Evolutionary conservation across 2,888 invertebrate genomes (phyloP), one percentile per base, ranked within the genome.

Genomic region (Apoda limacodes): DNA sequence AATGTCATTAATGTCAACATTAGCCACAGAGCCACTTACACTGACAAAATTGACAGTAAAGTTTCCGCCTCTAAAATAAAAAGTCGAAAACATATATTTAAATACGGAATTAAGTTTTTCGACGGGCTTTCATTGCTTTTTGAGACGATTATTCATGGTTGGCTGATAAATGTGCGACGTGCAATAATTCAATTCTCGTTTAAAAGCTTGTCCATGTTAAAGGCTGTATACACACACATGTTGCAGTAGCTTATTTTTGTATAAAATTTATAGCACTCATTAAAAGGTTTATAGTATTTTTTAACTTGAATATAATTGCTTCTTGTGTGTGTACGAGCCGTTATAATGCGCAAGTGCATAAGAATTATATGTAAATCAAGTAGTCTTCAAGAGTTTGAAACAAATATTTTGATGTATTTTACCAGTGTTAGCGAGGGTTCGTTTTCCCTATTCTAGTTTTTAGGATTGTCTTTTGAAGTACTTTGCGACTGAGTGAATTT

Each of bases 21-120:
- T 48, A 48, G 43, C 45, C 17, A 7, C 17, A 5, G 17, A 17
- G 7, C 5, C 17, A 17, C 5, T 17, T n/a, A n/a, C n/a, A n/a
- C n/a, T n/a, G n/a, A n/a, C n/a, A n/a, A 17, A 17, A 17, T 30
- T 30, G 34, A 37, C 31, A 34, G 29, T 24, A 22, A 29, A 6
- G 5, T 17, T 5, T 20, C 31, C 28, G 31, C 29, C 34, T 35
- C 36, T 32, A 35, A 25, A 23, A 50, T 49, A 53, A 57, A 56
- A 49, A 53, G 36, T 49, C 52, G 50, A 65, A 68, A 67, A 61
- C 61, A 63, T 67, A 66, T 69, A 70, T 74, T 72, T 69, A 71
- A 72, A 75, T 66, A 60, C 58, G 62, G 60, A 71, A 75, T 76
- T 74, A 67, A 75, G 69, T 72, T 71, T 72, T 74, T 68, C 61